Evolutionary conservation across 2,797 vertebrate genomes (phyloP), one percentile per base, ranked within the genome.

Genomic region (Antennarius maculatus): DNA sequence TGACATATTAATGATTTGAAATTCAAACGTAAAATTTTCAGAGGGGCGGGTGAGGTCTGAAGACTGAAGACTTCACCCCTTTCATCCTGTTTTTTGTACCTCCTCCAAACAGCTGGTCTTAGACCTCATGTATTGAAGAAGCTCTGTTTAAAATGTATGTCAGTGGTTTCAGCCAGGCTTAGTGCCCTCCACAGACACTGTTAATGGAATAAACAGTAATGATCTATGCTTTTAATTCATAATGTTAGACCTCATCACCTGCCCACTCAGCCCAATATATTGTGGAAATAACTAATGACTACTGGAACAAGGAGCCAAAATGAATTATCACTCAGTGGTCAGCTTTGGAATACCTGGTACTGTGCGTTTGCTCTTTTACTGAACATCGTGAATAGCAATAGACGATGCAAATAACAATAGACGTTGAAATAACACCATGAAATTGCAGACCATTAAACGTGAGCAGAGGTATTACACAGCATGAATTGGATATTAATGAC

Each of bases 1-100:
- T 90, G 71, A 89, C 87, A 89, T 90, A 91, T 91, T 92, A 86
- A 70, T 69, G 71, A 90, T 88, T 85, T 86, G 77, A 89, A 89
- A 88, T 87, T 83, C 84, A 77, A 88, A 87, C 66, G 75, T 60
- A 23, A 23, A 23, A 23, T 23, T 80, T 88, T 83, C 57, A 4
- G 37, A 70, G 73, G 63, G 53, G 71, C 2, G 39, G 39, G 37
- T 7, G 37, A 42, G 42, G 42, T 43, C 66, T n/a, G n/a, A n/a
- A n/a, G n/a, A n/a, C n/a, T n/a, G n/a, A n/a, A n/a, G n/a, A n/a
- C n/a, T n/a, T n/a, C n/a, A n/a, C n/a, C n/a, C 68, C 71, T 66
- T 61, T 43, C 66, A 66, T 61, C 48, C 61, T 63, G 66, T 80
- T 79, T 83, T 77, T 2, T 76, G 1, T 42, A 50, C 64, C 61